Evolutionary conservation across 2,113 vertebrate genomes (phyloP), one percentile per base, ranked within the genome.

Genomic region (Acinonyx jubatus): DNA sequence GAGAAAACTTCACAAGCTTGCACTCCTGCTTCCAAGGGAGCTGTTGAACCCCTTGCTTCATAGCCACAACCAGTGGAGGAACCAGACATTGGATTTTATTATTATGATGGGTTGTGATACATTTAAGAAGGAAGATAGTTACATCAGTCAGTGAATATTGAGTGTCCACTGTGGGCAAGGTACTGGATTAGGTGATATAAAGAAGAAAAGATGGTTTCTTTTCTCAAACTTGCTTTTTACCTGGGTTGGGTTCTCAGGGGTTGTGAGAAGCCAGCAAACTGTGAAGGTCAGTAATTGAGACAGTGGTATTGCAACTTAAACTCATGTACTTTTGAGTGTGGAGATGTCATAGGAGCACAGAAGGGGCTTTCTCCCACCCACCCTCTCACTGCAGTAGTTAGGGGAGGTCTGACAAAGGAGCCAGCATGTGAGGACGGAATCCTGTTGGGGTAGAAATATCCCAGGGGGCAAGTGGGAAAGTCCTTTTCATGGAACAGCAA

Each of bases 71-170:
- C 8, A 61, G 7, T 14, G 74, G 41, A 78, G 74, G 41, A 45
- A 48, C 41, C 27, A 31, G 25, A 45, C 1, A 7, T 10, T 63
- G 66, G 63, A 68, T 71, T 87, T 29, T 95, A 0, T 66, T 94
- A 89, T 71, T 87, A 25, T 91, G 66, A 65, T 83, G 29, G 71
- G 61, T 65, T 84, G 10, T 50, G 82, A 48, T 79, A 69, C 19
- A 11, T 84, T 63, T 89, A 85, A 73, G 84, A 97, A 89, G 78
- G 7, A 55, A 96, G 88, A 52, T 78, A 82, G 41, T 78, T 95
- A 81, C 50, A 84, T 87, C 7, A 78, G 74, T 85, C 36, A 52
- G 1, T 68, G 89, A 82, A 38, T 89, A 48, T 6, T 83, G 82
- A 86, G 29, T 96, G 15, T 7, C 9, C 3, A 66, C 50, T 55